These are phyloP conservation scores for Labrus mixtus DNA, from an alignment of 2,113 vertebrate genomes.

Conservation along the genomic window DNA sequence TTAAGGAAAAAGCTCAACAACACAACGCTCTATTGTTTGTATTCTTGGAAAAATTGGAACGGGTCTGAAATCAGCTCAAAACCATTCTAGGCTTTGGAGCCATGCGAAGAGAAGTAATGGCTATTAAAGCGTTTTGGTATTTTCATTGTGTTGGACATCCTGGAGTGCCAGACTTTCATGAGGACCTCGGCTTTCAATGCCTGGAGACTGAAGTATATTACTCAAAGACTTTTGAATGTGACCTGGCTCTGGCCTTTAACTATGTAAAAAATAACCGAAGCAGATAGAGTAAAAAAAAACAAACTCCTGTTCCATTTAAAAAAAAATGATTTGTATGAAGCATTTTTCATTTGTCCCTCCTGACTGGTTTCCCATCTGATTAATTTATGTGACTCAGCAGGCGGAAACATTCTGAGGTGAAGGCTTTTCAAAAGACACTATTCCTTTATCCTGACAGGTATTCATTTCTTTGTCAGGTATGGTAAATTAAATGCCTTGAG, in stretches of 20 bases:
- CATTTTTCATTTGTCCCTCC: conserved; percentile 28
- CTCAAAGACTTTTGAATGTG: conserved; percentile 36
- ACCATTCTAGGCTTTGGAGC: conserved; percentile 7
- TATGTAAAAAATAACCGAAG: conserved; percentile 14
- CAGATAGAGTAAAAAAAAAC: not conserved
- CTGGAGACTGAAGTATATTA: conserved; percentile 34
- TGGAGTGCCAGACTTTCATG: conserved; percentile 35
- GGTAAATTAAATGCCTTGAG: conserved; percentile 27
- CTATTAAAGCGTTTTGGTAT: conserved; percentile 16
- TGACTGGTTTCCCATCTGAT: conserved; percentile 47
- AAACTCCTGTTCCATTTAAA: conserved; percentile 41
- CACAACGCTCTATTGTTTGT: too few species aligned
- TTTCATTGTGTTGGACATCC: conserved; percentile 30
- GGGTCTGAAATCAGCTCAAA: conserved; percentile 9
- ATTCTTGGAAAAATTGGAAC: not conserved
- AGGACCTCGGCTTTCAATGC: conserved; percentile 20
- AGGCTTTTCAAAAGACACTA: conserved; percentile 25
- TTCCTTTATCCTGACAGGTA: conserved; percentile 43
- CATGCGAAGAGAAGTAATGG: not conserved
- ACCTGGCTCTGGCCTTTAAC: conserved; percentile 13
- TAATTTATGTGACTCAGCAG: conserved; percentile 34
- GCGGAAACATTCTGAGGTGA: conserved; percentile 11
- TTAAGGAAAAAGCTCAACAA: too few species aligned
- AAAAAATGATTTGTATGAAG: conserved; percentile 43
- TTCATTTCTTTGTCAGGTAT: conserved; percentile 50